Evolutionary conservation across 2,888 invertebrate species (phyloP).

Genomic region (Monopis laevigella): DNA sequence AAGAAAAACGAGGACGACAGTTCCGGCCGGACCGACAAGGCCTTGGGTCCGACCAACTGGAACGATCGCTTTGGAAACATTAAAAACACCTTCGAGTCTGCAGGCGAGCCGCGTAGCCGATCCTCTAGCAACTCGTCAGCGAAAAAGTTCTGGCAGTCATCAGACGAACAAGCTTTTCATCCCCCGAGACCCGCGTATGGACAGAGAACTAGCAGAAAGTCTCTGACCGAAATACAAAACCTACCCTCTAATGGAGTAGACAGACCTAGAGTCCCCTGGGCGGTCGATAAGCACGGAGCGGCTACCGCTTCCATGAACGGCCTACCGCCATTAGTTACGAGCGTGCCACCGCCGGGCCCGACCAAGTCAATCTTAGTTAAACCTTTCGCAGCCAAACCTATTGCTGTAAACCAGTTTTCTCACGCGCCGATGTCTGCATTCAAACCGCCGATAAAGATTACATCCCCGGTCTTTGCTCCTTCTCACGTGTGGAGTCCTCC

Average conservation of each 20-base stretch:
- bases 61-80: conserved; percentile 84
- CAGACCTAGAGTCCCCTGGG: conserved; percentile 47
- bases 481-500: conserved; percentile 55
- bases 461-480: conserved; percentile 40
- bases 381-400: conserved; percentile 64
- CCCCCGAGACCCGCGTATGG: conserved; percentile 28
- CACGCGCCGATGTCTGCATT: conserved; percentile 83
- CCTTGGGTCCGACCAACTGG: conserved; percentile 72
- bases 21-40: conserved; percentile 22
- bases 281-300: conserved; percentile 41
- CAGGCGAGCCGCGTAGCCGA: conserved; percentile 30
- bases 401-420: conserved; percentile 76
- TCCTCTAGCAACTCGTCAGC: conserved; percentile 61
- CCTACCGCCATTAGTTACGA: background rate
- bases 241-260: conserved; percentile 38
- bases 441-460: conserved; percentile 65
- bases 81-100: conserved; percentile 81
- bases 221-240: conserved; percentile 21
- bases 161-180: conserved; percentile 52
- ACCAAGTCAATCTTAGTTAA: conserved; percentile 39
- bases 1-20: conserved; percentile 70
- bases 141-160: conserved; percentile 69
- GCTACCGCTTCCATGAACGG: conserved; percentile 31
- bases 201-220: conserved; percentile 35
- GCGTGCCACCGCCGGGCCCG: conserved; percentile 26